phyloP scores from a whole-genome alignment of 2,113 vertebrate species.

The Tichodroma muraria region DNA sequence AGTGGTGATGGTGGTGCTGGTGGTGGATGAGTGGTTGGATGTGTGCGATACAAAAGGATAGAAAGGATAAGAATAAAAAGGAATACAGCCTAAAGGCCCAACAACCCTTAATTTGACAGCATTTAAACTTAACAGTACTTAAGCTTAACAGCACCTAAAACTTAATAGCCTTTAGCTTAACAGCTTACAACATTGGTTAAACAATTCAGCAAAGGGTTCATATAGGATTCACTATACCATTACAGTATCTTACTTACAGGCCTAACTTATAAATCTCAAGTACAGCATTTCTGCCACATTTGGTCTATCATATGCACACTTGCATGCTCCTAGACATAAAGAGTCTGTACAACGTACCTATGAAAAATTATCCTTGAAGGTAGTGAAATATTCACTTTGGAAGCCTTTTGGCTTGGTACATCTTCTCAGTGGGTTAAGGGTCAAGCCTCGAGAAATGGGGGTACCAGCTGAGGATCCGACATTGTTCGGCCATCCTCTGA shows the following conservation, averaged over 20 bases:
- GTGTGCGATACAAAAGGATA: neutral
- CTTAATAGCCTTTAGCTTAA: neutral
- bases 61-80: neutral
- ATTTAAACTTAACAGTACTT: neutral
- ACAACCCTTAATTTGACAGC: neutral
- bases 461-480: fast-evolving
- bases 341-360: neutral
- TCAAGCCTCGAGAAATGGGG: fast-evolving
- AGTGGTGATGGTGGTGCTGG: no score
- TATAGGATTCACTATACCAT: neutral
- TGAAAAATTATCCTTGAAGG: neutral
- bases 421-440: neutral
- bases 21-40: neutral
- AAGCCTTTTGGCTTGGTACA: neutral
- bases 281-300: neutral
- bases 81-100: neutral
- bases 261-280: neutral
- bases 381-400: neutral
- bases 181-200: neutral
- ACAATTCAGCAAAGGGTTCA: neutral
- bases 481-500: fast-evolving
- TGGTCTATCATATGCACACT: neutral
- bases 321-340: neutral
- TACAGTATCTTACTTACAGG: neutral
- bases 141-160: neutral